Percentiles rank a stretch among this genome's conserved stretches.
These are phyloP conservation scores for Zenarchopterus dispar DNA, from an alignment of 2,797 vertebrate species.

Conservation along the genomic window DNA sequence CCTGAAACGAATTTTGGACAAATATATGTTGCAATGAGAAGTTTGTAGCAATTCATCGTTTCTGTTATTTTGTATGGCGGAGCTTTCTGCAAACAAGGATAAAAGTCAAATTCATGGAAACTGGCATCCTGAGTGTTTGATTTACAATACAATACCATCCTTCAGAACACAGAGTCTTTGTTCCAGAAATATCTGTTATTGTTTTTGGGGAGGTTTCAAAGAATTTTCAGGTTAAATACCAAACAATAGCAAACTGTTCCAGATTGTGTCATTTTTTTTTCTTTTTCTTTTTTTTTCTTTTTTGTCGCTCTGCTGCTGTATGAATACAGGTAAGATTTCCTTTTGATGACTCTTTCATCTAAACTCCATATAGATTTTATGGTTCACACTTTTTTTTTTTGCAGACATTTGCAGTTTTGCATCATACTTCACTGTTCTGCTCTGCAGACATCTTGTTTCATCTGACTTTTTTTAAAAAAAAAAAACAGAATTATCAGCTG, in stretches of 20 bases:
- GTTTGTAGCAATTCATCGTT: not conserved
- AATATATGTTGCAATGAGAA: not conserved
- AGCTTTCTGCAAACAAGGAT: conserved; percentile 41
- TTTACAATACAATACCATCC: conserved; percentile 70
- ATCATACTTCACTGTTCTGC: too few relatives aligned
- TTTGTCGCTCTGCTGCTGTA: conserved; percentile 9
- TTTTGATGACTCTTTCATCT: too few relatives aligned
- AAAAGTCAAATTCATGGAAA: conserved; percentile 46
- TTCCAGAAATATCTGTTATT: conserved; percentile 79
- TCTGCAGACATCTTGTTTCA: too few relatives aligned
- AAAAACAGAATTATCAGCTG: too few relatives aligned
- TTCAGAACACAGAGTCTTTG: conserved; percentile 72
- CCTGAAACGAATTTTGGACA: not conserved
- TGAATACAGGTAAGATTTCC: conserved; percentile 18
- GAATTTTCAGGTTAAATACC: conserved; percentile 52
- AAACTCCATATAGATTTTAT: too few relatives aligned
- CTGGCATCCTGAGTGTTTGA: conserved; percentile 71
- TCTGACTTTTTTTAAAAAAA: too few relatives aligned
- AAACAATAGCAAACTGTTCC: conserved; percentile 56
- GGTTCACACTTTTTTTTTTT: too few relatives aligned
- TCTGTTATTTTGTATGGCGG: conserved; percentile 2
- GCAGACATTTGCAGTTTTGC: too few relatives aligned
- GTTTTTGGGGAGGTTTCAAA: conserved; percentile 79
- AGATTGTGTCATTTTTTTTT: conserved; percentile 33
- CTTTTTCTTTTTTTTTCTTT: conserved; percentile 21